These are phyloP conservation scores for Brachionus koreanus DNA, from an alignment of 1,140 invertebrate species.

Conservation along the genomic window DNA sequence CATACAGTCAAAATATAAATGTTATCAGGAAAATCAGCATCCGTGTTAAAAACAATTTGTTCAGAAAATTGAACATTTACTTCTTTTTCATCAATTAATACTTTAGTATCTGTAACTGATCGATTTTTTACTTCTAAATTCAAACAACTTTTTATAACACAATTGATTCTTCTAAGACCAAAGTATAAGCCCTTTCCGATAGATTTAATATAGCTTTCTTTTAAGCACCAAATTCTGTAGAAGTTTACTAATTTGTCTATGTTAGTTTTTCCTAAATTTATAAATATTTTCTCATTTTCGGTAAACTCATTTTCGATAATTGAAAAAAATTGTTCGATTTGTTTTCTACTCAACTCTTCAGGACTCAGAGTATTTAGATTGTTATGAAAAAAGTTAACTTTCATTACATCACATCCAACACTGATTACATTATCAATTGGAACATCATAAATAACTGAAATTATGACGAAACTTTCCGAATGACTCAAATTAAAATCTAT, in stretches of 20 bases:
- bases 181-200: background rate
- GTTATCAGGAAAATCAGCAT: background rate
- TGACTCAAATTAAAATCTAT: background rate
- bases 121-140: background rate
- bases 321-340: background rate
- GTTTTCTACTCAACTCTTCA: background rate
- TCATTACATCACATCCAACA: slow-evolving; percentile 9
- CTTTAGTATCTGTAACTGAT: background rate
- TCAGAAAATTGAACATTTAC: background rate
- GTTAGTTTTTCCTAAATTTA: background rate
- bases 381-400: background rate
- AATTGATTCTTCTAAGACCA: background rate
- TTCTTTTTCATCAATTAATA: background rate
- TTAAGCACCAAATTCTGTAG: slow-evolving; percentile 11
- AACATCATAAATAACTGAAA: background rate
- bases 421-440: background rate
- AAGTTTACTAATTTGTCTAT: background rate
- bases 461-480: background rate
- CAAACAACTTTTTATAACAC: background rate
- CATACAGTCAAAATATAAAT: background rate
- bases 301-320: slow-evolving; percentile 13
- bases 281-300: background rate
- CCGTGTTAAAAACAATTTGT: background rate
- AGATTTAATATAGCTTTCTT: background rate
- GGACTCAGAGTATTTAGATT: background rate